phyloP scores from a whole-genome alignment of 2,888 invertebrate genomes.

The Peribatodes rhomboidaria region DNA sequence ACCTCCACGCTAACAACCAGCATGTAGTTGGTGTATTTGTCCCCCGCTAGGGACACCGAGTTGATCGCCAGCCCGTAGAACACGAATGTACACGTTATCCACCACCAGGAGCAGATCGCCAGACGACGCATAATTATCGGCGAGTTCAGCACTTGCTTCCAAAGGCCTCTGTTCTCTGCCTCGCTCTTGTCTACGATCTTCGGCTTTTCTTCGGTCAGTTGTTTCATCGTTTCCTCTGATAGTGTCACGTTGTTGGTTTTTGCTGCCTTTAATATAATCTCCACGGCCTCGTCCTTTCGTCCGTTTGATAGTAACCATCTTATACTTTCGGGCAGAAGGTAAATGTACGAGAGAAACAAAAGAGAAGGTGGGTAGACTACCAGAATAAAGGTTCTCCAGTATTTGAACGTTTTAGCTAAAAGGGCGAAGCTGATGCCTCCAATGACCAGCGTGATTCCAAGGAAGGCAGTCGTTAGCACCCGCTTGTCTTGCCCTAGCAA shows the following conservation, averaged over 20 bases:
- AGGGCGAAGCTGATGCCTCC: slow-evolving; percentile 90
- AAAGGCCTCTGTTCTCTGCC: slow-evolving; percentile 62
- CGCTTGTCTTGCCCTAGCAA: slow-evolving; percentile 78
- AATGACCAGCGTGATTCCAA: slow-evolving; percentile 85
- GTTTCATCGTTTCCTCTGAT: slow-evolving; percentile 75
- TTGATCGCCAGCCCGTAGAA: slow-evolving; percentile 93
- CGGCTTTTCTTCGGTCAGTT: slow-evolving; percentile 73
- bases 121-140: slow-evolving; percentile 76
- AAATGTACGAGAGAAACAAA: slow-evolving; percentile 89
- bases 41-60: slow-evolving; percentile 91
- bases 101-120: slow-evolving; percentile 87
- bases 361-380: slow-evolving; percentile 90
- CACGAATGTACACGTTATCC: slow-evolving; percentile 93
- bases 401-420: slow-evolving; percentile 89
- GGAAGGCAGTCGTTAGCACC: slow-evolving; percentile 76
- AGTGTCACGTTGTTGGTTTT: slow-evolving; percentile 86
- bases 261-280: slow-evolving; percentile 88
- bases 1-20: slow-evolving; percentile 90
- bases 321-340: slow-evolving; percentile 91
- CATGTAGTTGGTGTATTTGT: slow-evolving; percentile 93
- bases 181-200: slow-evolving; percentile 63
- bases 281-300: slow-evolving; percentile 88
- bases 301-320: slow-evolving; percentile 92
- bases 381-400: slow-evolving; percentile 90
- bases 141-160: slow-evolving; percentile 73